Evolutionary conservation across 2,113 vertebrate genomes (phyloP), one percentile per base, ranked within the genome.

Genomic region (Centropus bengalensis): DNA sequence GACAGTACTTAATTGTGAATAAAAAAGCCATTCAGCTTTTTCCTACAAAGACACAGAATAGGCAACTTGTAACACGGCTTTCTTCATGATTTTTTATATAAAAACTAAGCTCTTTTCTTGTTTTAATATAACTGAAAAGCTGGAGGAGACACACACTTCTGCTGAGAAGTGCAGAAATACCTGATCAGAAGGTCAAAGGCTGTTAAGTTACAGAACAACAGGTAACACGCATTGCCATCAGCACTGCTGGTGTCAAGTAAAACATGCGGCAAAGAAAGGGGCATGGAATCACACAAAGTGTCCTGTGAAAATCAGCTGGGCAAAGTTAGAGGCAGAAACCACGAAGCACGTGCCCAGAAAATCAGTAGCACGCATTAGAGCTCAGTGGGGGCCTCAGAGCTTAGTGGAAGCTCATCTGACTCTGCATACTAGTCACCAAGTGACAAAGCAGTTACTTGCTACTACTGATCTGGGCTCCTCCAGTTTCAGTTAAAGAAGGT

Each of bases 241-340:
- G 33, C 12, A 28, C 42, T 89, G 36, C n/a, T 81, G 12, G n/a
- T 47, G 20, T 26, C 67, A 75, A 79, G 32, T 7, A 24, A 4
- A 47, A 60, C 0, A 0, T 2, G 9, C 33, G 22, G 47, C n/a
- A 79, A 59, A 71, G 19, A 38, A 60, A 59, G 13, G 38, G 38
- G n/a, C 36, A 52, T 2, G 9, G 54, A 75, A 82, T 40, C 3
- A 1, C 4, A 1, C 0, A 3, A 8, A 4, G 16, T 12, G 38
- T 14, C 20, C 77, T 33, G 15, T 74, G 55, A 67, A 86, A 78
- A 15, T 42, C 63, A 80, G 54, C 23, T 24, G 45, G 59, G n/a
- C 26, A 45, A 64, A 73, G 30, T 19, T 77, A 63, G 52, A 68
- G 18, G 23, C 0, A 56, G 55, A 78, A 23, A 33, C 22, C 28